A percentile compares a stretch with the other conserved stretches of the same genome.
phyloP scores from a whole-genome alignment of 2,113 vertebrate genomes.

The Oreochromis spilurus region DNA sequence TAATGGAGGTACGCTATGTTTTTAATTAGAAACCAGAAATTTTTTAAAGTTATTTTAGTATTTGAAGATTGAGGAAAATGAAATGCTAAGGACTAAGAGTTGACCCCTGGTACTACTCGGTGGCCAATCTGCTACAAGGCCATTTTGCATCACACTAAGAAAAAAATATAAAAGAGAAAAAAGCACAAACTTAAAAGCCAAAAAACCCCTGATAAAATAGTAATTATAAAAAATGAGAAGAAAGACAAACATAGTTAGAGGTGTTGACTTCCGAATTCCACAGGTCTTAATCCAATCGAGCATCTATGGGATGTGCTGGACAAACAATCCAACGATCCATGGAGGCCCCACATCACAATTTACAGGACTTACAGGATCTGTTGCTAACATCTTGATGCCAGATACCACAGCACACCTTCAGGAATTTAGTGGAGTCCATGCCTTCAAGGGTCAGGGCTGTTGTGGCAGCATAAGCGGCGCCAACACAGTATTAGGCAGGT shows the following conservation, averaged over 20 bases:
- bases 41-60: not conserved
- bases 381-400: not conserved
- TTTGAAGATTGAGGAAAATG: not conserved
- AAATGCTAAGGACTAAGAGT: not conserved
- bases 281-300: not conserved
- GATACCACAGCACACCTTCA: not conserved
- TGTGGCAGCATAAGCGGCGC: not conserved
- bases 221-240: not conserved
- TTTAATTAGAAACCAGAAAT: not conserved
- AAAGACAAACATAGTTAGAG: not conserved
- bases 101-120: not conserved
- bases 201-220: not conserved
- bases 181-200: not conserved
- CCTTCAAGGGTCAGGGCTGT: not conserved
- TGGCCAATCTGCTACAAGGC: not conserved
- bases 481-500: not conserved
- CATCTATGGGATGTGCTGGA: not conserved
- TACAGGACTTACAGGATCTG: not conserved
- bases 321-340: accelerated
- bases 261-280: not conserved
- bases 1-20: not conserved
- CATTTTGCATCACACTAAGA: not conserved
- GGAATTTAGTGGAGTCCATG: not conserved
- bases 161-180: not conserved
- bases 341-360: not conserved